Percentiles rank a stretch among this genome's conserved stretches.
These are phyloP conservation scores for Halocynthia roretzi DNA, from an alignment of 23 tunicate species.

Conservation along the genomic window DNA sequence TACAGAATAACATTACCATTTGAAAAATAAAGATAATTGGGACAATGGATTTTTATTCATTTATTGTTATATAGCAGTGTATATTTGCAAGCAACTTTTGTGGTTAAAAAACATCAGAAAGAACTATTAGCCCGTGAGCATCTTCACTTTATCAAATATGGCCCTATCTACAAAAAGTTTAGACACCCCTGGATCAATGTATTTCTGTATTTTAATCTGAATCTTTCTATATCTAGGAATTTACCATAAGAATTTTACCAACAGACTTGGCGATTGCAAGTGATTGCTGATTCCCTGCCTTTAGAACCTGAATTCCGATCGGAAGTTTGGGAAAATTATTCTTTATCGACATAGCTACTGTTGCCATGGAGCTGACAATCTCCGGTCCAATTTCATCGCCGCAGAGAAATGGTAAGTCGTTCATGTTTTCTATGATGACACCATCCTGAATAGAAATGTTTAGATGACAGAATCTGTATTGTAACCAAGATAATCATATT, in stretches of 20 bases:
- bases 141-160: not conserved
- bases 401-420: slow-evolving; percentile 79
- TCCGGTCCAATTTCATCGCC: slow-evolving; percentile 66
- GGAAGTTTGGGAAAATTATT: slow-evolving; percentile 56
- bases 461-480: not conserved
- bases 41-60: no score
- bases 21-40: no score
- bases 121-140: no score
- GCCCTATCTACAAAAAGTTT: not conserved
- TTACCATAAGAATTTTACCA: slow-evolving; percentile 9
- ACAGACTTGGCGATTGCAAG: slow-evolving; percentile 74
- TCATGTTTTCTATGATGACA: slow-evolving; percentile 96
- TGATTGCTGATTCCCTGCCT: slow-evolving; percentile 80
- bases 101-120: no score
- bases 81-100: no score
- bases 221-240: no score
- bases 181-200: no score
- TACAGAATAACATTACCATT: no score
- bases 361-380: slow-evolving; percentile 71
- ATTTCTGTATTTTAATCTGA: no score
- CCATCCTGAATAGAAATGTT: slow-evolving; percentile 33
- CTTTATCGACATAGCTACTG: slow-evolving; percentile 41
- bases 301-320: slow-evolving; percentile 73
- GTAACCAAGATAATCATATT: not conserved
- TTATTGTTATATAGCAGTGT: no score